Conservation (phyloP, 1,140 invertebrate genomes). For the Linepithema humile region DNA sequence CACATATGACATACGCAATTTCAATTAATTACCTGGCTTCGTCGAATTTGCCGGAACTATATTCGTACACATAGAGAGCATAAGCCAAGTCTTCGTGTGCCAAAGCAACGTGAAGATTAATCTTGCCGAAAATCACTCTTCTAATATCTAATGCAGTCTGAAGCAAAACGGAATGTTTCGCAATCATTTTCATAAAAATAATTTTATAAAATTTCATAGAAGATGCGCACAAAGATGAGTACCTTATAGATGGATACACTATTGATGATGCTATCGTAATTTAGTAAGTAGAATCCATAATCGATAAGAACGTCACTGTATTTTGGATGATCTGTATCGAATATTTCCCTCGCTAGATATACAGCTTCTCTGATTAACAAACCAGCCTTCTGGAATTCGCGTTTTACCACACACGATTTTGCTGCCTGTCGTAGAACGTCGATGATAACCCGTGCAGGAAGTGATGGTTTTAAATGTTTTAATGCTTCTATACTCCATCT, state of each 20-base stretch:
- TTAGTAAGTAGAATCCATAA: slow-evolving; percentile 95
- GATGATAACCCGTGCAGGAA: slow-evolving; percentile 88
- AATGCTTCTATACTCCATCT: slow-evolving; percentile 91
- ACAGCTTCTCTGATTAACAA: slow-evolving; percentile 93
- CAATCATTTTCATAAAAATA: neutral
- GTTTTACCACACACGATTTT: slow-evolving; percentile 94
- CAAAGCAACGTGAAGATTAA: slow-evolving; percentile 94
- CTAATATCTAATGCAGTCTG: slow-evolving; percentile 91
- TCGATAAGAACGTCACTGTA: slow-evolving; percentile 93
- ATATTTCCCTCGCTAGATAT: slow-evolving; percentile 88
- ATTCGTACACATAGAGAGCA: slow-evolving; percentile 95
- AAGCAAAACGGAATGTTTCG: slow-evolving; percentile 15
- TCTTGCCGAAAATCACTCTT: slow-evolving; percentile 91
- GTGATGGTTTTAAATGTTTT: slow-evolving; percentile 86
- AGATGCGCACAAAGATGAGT: slow-evolving; percentile 50
- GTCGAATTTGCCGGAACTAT: slow-evolving; percentile 93
- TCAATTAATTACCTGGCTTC: slow-evolving; percentile 86
- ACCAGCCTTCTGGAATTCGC: slow-evolving; percentile 92
- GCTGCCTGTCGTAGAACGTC: slow-evolving; percentile 93
- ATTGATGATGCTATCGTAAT: slow-evolving; percentile 93
- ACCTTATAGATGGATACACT: slow-evolving; percentile 94
- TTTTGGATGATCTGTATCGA: slow-evolving; percentile 90
- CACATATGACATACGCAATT: slow-evolving; percentile 34
- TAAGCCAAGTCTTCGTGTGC: slow-evolving; percentile 96
- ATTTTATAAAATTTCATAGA: neutral